Base-by-base conservation (phyloP, 1,140 invertebrate genomes). In the Hylaeus volcanicus region DNA sequence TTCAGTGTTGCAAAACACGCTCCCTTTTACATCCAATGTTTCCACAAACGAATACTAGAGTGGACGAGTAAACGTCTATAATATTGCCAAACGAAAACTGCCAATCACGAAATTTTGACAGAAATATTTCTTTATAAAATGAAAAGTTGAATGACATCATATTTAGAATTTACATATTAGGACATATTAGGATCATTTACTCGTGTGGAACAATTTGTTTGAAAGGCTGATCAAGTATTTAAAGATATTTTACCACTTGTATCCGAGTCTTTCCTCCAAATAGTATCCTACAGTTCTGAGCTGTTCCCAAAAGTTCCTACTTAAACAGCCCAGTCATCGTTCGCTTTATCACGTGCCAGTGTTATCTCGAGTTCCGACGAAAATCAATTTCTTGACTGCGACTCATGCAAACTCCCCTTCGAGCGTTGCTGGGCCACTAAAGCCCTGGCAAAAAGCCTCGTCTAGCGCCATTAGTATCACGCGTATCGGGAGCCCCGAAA, bases 391-490 rank as follows among this genome's bases (percentile, higher is more conserved):
- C 69, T 71, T 61, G 39, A 39, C 45, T 37, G 48, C 51, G 69
- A 73, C 72, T 73, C 76, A 79, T 73, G 69, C 69, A 79, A 79
- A 72, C 69, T 63, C 76, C 48, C 45, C 43, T 3, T 14, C 26
- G 2, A 14, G 4, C 43, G 4, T 12, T n/a, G 1, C 11, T 15
- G 12, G 15, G 68, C 48, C 26, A 12, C 37, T n/a, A 41, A 78
- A 78, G n/a, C 76, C 45, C 48, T 5, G 14, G 45, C 45, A 73
- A 79, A 79, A 73, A 79, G 76, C 45, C 60, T 53, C 51, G 39
- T 73, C 76, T 37, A 56, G 64, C 76, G 76, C 56, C 76, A 73
- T 73, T 61, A 73, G n/a, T 73, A 73, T 79, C 76, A 56, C 60
- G 76, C 45, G 14, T 14, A 61, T 51, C 14, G 43, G 48, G 55